Evolutionary conservation across 1,140 invertebrate species (phyloP).

Genomic region (Euschistus heros): DNA sequence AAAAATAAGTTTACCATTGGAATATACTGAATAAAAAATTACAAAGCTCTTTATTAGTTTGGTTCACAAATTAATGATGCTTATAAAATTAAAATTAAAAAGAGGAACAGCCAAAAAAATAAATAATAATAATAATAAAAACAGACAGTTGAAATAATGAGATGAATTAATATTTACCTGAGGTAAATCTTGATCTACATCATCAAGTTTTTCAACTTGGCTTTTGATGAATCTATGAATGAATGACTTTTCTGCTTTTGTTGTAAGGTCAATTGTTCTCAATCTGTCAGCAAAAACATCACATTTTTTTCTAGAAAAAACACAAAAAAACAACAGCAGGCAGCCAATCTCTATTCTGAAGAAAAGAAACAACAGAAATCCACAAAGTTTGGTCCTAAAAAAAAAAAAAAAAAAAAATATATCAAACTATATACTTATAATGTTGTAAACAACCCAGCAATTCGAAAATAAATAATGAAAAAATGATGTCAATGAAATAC

Average conservation of each 20-base stretch:
- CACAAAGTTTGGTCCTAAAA: slow-evolving; percentile 4
- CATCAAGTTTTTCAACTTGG: slow-evolving; percentile 61
- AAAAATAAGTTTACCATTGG: no score
- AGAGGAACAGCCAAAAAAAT: neutral
- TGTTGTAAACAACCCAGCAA: no score
- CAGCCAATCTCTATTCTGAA: slow-evolving; percentile 68
- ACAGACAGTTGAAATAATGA: neutral
- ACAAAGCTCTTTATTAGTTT: no score
- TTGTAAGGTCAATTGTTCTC: slow-evolving; percentile 69
- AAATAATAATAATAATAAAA: slow-evolving; percentile 18
- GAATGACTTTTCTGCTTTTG: slow-evolving; percentile 64
- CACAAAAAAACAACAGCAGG: slow-evolving; percentile 93
- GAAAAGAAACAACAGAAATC: slow-evolving; percentile 34
- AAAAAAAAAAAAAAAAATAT: neutral
- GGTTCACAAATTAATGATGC: no score
- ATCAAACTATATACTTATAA: no score
- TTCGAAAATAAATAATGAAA: no score
- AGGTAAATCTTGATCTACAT: slow-evolving; percentile 73
- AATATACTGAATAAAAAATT: no score
- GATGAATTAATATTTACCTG: slow-evolving; percentile 49
- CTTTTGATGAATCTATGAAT: slow-evolving; percentile 76
- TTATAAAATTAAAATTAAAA: no score
- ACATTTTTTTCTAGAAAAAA: slow-evolving; percentile 80
- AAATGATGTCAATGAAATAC: no score
- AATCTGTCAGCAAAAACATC: slow-evolving; percentile 63